Evolutionary conservation across 2,888 invertebrate species (phyloP).

Genomic region (Oligia latruncula): DNA sequence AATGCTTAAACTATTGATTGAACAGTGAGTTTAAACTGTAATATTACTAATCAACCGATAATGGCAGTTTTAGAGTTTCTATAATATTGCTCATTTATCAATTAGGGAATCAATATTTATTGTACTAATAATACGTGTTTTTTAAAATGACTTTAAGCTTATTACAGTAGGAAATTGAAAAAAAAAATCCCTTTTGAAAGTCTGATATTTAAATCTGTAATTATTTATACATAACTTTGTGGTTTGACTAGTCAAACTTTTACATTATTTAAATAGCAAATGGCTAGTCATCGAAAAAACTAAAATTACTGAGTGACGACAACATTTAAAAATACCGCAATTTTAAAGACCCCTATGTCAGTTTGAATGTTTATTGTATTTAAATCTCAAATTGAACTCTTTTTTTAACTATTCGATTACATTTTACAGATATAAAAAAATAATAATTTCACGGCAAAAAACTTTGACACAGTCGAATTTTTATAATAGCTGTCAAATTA

Average conservation of each 20-base stretch:
- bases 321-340: background rate
- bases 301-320: background rate
- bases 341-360: background rate
- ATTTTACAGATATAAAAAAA: background rate
- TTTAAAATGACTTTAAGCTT: background rate
- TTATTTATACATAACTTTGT: background rate
- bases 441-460: background rate
- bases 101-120: slow-evolving; percentile 1
- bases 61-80: slow-evolving; percentile 39
- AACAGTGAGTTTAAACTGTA: slow-evolving; percentile 16
- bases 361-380: background rate
- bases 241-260: background rate
- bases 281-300: background rate
- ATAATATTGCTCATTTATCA: slow-evolving; percentile 12
- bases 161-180: background rate
- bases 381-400: background rate
- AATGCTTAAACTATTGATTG: slow-evolving; percentile 30
- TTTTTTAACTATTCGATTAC: too few relatives aligned
- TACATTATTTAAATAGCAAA: background rate
- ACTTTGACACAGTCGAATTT: slow-evolving; percentile 44
- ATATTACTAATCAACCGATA: slow-evolving; percentile 18
- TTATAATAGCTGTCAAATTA: slow-evolving; percentile 1
- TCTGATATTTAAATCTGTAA: background rate
- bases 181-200: background rate
- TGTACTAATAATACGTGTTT: slow-evolving; percentile 17